Base-by-base conservation (phyloP, 2,797 vertebrate genomes). In the Eulemur albifrons region DNA sequence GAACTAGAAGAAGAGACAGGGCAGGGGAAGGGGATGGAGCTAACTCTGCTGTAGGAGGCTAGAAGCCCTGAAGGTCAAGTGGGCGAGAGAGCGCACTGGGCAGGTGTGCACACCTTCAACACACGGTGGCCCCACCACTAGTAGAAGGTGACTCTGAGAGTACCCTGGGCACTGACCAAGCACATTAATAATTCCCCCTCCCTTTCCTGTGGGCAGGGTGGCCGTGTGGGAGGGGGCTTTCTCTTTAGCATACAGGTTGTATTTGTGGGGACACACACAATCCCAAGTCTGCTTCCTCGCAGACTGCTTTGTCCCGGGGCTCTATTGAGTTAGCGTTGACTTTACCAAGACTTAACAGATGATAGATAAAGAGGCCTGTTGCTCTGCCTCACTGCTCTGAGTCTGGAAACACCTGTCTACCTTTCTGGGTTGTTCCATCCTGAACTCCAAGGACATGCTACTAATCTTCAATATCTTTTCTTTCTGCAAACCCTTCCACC, bases 401-500 rank as follows among this genome's bases (percentile, higher is more conserved):
- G 35, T 54, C 84, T 95, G 50, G 9, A 6, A 18, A 27, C 50
- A 50, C n/a, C 70, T 63, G 69, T 32, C 72, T 83, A 35, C 54
- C 65, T 95, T 80, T 77, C 61, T 25, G 86, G 70, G 43, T 32
- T 90, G 35, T 48, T 85, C 48, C 63, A 79, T 14, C 59, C 67
- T 76, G 8, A 81, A 45, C 69, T 52, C 75, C n/a, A 59, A 59
- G 69, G 65, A 84, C 38, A 4, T 13, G 35, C 61, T 40, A 17
- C 73, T 80, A 25, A 81, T 94, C 86, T 88, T 88, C 43, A 72
- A 6, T 73, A 32, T 84, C 27, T 61, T 40, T 63, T 90, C 61
- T 38, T 57, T 89, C 67, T 61, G 75, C 30, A 52, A n/a, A 4
- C 25, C 20, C 18, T 38, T 30, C 7, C 35, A 59, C 40, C 50